A percentile compares a stretch with the other conserved stretches of the same genome.
These are phyloP conservation scores for Orthonyx spaldingii DNA, from an alignment of 2,113 vertebrate genomes.

Conservation along the genomic window DNA sequence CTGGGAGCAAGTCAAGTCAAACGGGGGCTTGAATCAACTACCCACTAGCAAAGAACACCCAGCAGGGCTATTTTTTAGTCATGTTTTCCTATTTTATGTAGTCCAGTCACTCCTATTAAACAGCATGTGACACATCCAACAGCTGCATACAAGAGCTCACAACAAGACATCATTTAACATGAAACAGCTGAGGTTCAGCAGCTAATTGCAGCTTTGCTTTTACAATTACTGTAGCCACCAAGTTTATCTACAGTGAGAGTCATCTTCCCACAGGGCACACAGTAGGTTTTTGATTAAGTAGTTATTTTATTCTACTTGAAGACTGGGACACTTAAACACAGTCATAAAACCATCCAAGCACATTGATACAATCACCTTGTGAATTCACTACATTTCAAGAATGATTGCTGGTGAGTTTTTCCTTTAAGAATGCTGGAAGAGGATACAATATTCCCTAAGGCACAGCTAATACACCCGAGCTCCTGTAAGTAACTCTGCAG, in stretches of 20 bases:
- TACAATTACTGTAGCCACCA: neutral
- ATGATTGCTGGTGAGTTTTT: neutral
- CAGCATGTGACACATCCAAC: neutral
- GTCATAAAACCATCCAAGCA: neutral
- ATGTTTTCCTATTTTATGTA: neutral
- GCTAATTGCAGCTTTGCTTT: neutral
- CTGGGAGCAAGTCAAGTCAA: neutral
- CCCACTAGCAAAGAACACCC: neutral
- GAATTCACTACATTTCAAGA: neutral
- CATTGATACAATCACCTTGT: neutral
- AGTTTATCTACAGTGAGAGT: neutral
- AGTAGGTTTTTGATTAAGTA: neutral
- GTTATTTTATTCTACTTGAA: neutral
- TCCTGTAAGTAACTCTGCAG: neutral
- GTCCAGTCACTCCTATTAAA: neutral
- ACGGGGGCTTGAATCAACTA: neutral
- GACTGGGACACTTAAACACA: neutral
- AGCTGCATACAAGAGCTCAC: neutral
- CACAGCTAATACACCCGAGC: neutral
- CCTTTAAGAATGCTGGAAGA: neutral
- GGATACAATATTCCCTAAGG: neutral
- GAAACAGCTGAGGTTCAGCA: neutral
- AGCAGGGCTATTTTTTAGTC: neutral
- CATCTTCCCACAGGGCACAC: neutral
- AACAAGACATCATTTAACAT: neutral